Base-by-base conservation (phyloP, 2,113 vertebrate genomes). In the Callipepla squamata region DNA sequence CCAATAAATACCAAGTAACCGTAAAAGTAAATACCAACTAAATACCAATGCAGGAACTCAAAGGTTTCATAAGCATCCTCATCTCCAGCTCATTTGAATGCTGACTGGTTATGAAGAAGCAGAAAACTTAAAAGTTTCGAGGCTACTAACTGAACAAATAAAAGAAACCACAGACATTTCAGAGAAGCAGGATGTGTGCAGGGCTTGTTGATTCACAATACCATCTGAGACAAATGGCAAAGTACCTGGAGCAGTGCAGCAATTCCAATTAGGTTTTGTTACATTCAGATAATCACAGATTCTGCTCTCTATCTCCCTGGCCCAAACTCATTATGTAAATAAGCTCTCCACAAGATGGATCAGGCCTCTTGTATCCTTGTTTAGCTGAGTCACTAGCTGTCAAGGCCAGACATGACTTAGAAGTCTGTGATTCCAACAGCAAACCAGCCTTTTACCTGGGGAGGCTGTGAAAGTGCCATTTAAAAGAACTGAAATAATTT, bases 11-110 rank as follows among this genome's bases (percentile, higher is more conserved):
- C 6, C 40, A 66, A 83, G 83, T 30, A 30, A 53, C 28, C 30
- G 26, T 53, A 30, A 53, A 53, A 53, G 51, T 28, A 53, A 53
- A 53, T 53, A 53, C 23, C 7, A 51, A 51, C 23, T 94, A 92
- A 91, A 92, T 44, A 51, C 6, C 36, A 66, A 91, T 87, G 42
- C 36, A 90, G 57, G 63, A 87, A 85, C 45, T 48, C 30, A 51
- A 89, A 13, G 12, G 22, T 69, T 78, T 75, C 80, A 61, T 22
- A 38, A 25, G 3, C 23, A 47, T 73, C 81, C 55, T 87, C 26
- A 45, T 80, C 73, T 87, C 16, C 21, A 45, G 50, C 15, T 85
- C 82, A 87, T 92, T 73, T 93, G 59, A 96, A 95, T 85, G 68
- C 44, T 80, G 68, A 89, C 9, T 48, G 51, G 25, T 75, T 79